Evolutionary conservation across 2,113 vertebrate genomes (phyloP).

Genomic region (pig (Sus scrofa)): DNA sequence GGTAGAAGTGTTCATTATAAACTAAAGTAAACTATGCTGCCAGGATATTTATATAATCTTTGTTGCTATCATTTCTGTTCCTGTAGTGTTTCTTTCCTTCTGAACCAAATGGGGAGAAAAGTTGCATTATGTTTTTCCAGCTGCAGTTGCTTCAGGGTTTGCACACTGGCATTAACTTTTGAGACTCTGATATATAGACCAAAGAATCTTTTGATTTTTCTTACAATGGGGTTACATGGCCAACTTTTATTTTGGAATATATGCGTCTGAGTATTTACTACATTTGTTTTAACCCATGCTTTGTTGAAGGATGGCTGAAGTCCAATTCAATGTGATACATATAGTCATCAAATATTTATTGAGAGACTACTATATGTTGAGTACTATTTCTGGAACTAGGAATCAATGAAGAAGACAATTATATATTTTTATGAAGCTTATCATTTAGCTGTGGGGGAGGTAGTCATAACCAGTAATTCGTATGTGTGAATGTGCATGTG

Average conservation of each 20-base stretch:
- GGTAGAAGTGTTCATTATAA: background rate
- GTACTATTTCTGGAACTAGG: background rate
- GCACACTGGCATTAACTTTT: background rate
- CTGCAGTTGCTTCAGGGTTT: constrained; percentile 40
- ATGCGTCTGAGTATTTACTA: background rate
- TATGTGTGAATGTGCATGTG: background rate
- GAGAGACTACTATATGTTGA: background rate
- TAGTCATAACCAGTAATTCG: background rate
- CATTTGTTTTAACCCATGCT: background rate
- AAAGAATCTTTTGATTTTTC: background rate
- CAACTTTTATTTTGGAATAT: background rate
- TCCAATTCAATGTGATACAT: background rate
- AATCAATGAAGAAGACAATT: background rate
- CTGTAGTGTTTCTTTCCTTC: constrained; percentile 13
- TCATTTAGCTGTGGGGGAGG: background rate
- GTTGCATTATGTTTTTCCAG: constrained; percentile 16
- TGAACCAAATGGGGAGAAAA: background rate
- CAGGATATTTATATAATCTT: background rate
- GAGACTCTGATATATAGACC: background rate
- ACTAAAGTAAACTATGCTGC: background rate
- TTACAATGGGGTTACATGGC: background rate
- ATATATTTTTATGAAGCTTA: background rate
- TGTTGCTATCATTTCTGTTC: background rate
- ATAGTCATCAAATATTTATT: constrained; percentile 5
- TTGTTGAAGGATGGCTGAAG: background rate